A percentile compares a stretch with the other conserved stretches of the same genome.
Conservation (phyloP, 1,140 invertebrate genomes). For the Meloidogyne chitwoodi region DNA sequence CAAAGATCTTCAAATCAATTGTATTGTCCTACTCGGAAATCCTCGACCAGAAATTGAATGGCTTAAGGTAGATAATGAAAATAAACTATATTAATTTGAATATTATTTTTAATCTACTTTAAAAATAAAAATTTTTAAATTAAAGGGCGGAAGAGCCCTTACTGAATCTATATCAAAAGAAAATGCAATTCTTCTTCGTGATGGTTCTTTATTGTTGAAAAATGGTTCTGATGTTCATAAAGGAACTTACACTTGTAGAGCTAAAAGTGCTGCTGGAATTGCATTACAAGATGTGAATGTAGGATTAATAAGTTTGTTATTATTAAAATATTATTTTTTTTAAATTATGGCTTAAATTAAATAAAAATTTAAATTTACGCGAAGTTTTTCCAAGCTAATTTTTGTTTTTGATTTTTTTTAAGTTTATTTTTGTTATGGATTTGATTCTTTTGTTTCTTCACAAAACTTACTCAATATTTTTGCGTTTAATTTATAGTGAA, state of each 20-base stretch:
- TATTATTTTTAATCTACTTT: too few species aligned
- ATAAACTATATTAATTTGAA: too few species aligned
- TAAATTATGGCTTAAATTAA: background rate
- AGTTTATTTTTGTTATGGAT: background rate
- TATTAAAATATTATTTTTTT: background rate
- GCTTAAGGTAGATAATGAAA: slow-evolving; percentile 53
- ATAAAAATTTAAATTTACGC: background rate
- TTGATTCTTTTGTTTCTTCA: slow-evolving; percentile 18
- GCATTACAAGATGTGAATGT: slow-evolving; percentile 60
- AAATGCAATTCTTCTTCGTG: slow-evolving; percentile 40
- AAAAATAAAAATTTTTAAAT: background rate
- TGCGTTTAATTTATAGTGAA: slow-evolving; percentile 26
- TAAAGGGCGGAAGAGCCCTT: background rate
- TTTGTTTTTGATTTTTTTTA: background rate
- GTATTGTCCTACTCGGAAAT: slow-evolving; percentile 62
- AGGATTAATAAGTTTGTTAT: slow-evolving; percentile 61
- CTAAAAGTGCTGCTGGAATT: slow-evolving; percentile 62
- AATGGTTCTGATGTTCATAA: slow-evolving; percentile 52
- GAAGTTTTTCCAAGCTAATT: background rate
- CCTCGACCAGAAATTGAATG: slow-evolving; percentile 62
- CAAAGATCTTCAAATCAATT: slow-evolving; percentile 54
- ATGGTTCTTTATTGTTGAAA: slow-evolving; percentile 47
- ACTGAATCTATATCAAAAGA: slow-evolving; percentile 3
- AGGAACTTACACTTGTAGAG: slow-evolving; percentile 62
- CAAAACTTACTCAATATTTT: slow-evolving; percentile 11